Base-by-base conservation (phyloP, 2,888 invertebrate species). In the Diaperis boleti region DNA sequence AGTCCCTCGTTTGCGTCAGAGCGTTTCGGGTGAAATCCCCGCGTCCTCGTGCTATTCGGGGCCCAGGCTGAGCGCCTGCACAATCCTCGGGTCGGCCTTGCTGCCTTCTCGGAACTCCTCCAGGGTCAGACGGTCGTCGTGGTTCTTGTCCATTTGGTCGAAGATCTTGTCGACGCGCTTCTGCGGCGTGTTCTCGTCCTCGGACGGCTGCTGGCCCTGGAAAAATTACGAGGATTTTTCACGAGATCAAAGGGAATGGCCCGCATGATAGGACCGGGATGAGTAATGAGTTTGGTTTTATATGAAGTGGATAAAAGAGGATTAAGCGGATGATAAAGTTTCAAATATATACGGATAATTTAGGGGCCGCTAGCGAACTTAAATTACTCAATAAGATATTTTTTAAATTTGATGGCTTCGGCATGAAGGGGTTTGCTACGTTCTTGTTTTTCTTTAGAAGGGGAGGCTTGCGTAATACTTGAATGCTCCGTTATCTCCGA, bases 121-220 rank as follows among this genome's bases (percentile, higher is more conserved):
- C 73, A 97, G 86, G 39, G 96, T 96, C 73, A 98, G 87, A 75
- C 93, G 90, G 83, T 98, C 96, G 83, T 98, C 98, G 84, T 97
- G 96, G 82, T 98, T 96, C 86, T 93, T 98, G 84, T 98, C 98
- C 96, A 97, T 96, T 81, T 97, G 96, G 82, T 96, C 95, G 85
- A 98, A 98, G 80, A 98, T 98, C 83, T 96, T 96, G 84, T 98
- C 97, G 68, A 98, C 98, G 78, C 97, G 88, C 81, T 96, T 96
- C 82, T 97, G 94, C 10, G 95, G 94, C 67, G 94, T 94, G 81
- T 94, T 95, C 78, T 95, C 94, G 78, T 94, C 94, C 77, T 95
- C 94, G 17, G 92, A 88, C 47, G 94, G 94, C 69, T 92, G 92
- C 80, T 95, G 94, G 13, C 95, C 95, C 95, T 95, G 83, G n/a